Evolutionary conservation across 1,140 invertebrate species (phyloP).

Genomic region (Yoshiicerus persimilis): DNA sequence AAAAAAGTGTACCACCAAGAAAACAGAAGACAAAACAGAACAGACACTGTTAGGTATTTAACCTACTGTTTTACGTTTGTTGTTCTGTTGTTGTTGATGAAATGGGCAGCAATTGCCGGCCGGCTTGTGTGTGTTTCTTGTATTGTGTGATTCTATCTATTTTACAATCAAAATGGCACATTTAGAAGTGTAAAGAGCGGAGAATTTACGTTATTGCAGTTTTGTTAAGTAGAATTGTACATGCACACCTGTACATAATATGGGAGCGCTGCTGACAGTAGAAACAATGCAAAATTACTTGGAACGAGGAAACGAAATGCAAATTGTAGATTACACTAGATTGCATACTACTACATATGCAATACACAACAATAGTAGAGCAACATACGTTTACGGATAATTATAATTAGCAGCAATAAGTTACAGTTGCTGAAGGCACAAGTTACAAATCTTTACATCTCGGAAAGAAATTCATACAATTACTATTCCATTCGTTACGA

Average conservation of each 20-base stretch:
- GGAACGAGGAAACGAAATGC: background rate
- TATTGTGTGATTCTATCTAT: background rate
- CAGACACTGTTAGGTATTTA: background rate
- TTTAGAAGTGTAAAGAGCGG: background rate
- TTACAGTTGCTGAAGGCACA: background rate
- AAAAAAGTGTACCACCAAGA: background rate
- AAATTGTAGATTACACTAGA: background rate
- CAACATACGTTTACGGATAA: background rate
- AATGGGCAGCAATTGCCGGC: background rate
- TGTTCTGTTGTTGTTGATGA: background rate
- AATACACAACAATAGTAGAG: background rate
- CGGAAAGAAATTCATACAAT: no score
- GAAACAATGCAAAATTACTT: background rate
- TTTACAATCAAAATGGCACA: background rate
- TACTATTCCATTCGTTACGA: background rate
- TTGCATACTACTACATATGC: background rate
- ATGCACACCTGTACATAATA: background rate
- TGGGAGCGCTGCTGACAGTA: background rate
- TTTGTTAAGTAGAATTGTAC: background rate
- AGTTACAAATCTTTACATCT: background rate
- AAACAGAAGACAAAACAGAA: no score
- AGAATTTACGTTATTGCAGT: background rate
- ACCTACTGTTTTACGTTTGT: conserved; percentile 3
- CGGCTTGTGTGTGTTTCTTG: background rate
- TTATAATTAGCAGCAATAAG: background rate